Percentiles rank a stretch among this genome's conserved stretches.
Evolutionary conservation across 2,888 invertebrate genomes (phyloP).

Genomic region (Mycalesis mineus): DNA sequence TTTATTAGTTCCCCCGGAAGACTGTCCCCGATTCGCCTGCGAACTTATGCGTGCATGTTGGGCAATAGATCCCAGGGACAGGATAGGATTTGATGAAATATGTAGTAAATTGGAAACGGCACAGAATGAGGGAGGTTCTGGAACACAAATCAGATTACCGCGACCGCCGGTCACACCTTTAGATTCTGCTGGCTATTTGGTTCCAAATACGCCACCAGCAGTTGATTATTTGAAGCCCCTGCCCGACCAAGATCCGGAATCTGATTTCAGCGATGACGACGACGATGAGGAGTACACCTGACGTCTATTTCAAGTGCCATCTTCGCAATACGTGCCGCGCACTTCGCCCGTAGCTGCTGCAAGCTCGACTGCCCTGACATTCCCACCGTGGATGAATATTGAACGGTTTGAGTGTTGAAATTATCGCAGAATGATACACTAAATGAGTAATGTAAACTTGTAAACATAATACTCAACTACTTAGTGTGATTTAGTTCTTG

Average conservation of each 20-base stretch:
- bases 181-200: conserved; percentile 83
- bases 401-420: conserved; percentile 46
- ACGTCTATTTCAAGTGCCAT: conserved; percentile 43
- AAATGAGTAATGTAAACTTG: not conserved
- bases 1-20: conserved; percentile 87
- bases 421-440: not conserved
- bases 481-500: conserved; percentile 23
- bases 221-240: conserved; percentile 79
- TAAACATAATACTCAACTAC: conserved; percentile 29
- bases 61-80: conserved; percentile 87
- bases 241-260: conserved; percentile 42
- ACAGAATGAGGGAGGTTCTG: conserved; percentile 48
- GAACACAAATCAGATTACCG: conserved; percentile 53
- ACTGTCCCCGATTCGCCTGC: conserved; percentile 84
- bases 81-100: conserved; percentile 85
- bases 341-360: conserved; percentile 42
- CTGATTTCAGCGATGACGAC: conserved; percentile 54
- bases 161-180: conserved; percentile 77
- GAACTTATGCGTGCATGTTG: conserved; percentile 89
- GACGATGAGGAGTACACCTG: conserved; percentile 69
- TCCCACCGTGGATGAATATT: conserved; percentile 44
- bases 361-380: conserved; percentile 45
- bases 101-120: conserved; percentile 80
- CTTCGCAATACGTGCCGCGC: conserved; percentile 56
- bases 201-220: conserved; percentile 74